phyloP scores from a whole-genome alignment of 2,888 invertebrate genomes.

The Idaea straminata region DNA sequence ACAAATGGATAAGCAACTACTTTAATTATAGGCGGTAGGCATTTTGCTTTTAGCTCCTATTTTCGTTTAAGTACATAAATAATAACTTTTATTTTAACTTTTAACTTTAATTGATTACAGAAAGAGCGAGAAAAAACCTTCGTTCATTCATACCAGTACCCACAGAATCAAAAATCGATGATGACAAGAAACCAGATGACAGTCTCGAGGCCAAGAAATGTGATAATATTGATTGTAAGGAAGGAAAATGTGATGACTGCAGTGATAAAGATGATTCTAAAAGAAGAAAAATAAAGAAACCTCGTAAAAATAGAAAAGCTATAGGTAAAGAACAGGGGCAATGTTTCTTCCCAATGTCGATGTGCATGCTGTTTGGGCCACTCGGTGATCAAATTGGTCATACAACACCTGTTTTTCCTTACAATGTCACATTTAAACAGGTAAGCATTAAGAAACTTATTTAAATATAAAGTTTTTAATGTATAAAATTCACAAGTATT shows the following conservation, averaged over 20 bases:
- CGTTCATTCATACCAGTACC: slow-evolving; percentile 71
- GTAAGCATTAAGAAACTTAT: slow-evolving; percentile 67
- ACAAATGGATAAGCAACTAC: too few relatives aligned
- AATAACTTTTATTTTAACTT: neutral
- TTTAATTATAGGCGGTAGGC: neutral
- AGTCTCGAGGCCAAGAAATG: slow-evolving; percentile 44
- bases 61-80: neutral
- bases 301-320: slow-evolving; percentile 69
- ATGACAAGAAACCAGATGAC: slow-evolving; percentile 60
- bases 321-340: slow-evolving; percentile 60
- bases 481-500: too few relatives aligned
- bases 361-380: slow-evolving; percentile 92
- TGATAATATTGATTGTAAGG: slow-evolving; percentile 54
- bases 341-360: slow-evolving; percentile 90
- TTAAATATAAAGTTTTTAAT: too few relatives aligned
- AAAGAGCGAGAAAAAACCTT: slow-evolving; percentile 67
- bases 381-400: slow-evolving; percentile 81
- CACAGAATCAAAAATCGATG: slow-evolving; percentile 54
- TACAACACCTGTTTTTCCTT: slow-evolving; percentile 85
- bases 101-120: slow-evolving; percentile 36
- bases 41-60: neutral
- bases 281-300: slow-evolving; percentile 58
- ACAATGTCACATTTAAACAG: slow-evolving; percentile 94
- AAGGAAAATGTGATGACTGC: slow-evolving; percentile 60
- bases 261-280: slow-evolving; percentile 52